Percentiles rank a stretch among this genome's conserved stretches.
Evolutionary conservation across 2,113 vertebrate species (phyloP).

Genomic region (Reinhardtius hippoglossoides): DNA sequence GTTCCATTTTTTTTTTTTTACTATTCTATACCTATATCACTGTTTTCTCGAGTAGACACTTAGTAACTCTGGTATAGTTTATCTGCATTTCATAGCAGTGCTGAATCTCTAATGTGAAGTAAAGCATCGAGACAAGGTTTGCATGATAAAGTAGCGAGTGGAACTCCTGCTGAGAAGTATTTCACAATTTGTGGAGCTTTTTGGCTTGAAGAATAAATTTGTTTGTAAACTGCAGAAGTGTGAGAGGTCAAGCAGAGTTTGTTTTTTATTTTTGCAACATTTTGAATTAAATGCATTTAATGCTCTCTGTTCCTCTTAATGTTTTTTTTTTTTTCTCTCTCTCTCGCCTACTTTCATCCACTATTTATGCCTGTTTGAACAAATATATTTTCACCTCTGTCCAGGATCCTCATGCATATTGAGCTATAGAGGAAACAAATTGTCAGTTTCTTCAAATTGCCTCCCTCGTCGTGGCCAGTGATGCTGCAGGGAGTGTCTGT

Average conservation of each 20-base stretch:
- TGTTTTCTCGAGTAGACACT: background rate
- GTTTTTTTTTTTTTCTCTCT: background rate
- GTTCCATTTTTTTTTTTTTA: background rate
- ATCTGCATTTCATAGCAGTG: slow-evolving; percentile 15
- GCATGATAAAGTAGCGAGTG: slow-evolving; percentile 24
- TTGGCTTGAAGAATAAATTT: background rate
- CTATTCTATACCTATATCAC: background rate
- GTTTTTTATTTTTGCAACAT: background rate
- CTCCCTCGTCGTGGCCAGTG: slow-evolving; percentile 53
- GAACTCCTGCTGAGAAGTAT: slow-evolving; percentile 21
- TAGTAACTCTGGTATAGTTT: background rate
- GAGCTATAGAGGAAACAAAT: slow-evolving; percentile 19
- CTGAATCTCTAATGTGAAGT: slow-evolving; percentile 36
- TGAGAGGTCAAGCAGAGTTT: slow-evolving; percentile 26
- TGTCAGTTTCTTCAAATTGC: slow-evolving; percentile 41
- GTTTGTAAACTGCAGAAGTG: slow-evolving; percentile 15
- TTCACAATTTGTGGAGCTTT: slow-evolving; percentile 26
- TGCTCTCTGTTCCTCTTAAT: background rate
- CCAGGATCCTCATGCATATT: slow-evolving; percentile 35
- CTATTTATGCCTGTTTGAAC: slow-evolving; percentile 35
- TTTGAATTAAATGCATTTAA: slow-evolving; percentile 6
- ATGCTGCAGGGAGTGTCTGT: slow-evolving; percentile 41
- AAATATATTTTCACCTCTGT: slow-evolving; percentile 17
- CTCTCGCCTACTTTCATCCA: background rate
- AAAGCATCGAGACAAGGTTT: slow-evolving; percentile 34